Conservation (phyloP, 2,888 invertebrate genomes). For the Eulithis testata region DNA sequence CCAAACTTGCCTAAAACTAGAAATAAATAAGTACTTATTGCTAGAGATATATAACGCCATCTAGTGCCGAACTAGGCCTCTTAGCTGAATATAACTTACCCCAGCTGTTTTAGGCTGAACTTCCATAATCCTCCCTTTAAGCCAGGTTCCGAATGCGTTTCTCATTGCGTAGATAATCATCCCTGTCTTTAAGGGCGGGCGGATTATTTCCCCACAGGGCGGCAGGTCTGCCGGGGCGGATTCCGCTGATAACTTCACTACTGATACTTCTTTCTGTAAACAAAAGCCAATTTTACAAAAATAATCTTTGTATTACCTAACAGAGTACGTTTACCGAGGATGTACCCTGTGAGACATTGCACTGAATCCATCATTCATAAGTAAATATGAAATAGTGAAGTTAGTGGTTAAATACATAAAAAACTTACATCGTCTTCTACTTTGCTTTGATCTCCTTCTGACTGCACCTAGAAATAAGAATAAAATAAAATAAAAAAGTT, state of each 20-base stretch:
- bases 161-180: conserved; percentile 85
- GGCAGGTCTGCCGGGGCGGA: conserved; percentile 81
- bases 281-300: not conserved
- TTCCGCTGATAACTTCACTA: conserved; percentile 68
- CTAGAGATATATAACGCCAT: too few species aligned
- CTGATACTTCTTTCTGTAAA: conserved; percentile 64
- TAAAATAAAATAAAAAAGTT: too few species aligned
- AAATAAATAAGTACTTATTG: too few species aligned
- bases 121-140: conserved; percentile 82
- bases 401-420: not conserved
- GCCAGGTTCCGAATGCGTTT: conserved; percentile 87
- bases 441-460: conserved; percentile 5
- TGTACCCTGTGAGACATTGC: too few species aligned
- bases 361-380: too few species aligned
- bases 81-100: conserved; percentile 39
- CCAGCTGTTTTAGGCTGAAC: conserved; percentile 56
- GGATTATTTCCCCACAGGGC: conserved; percentile 78
- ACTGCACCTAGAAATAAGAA: not conserved
- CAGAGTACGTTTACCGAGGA: too few species aligned
- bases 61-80: too few species aligned
- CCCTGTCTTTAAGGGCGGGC: conserved; percentile 77
- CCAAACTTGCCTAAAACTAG: too few species aligned
- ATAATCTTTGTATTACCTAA: too few species aligned
- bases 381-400: too few species aligned
- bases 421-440: conserved; percentile 25